Percentiles rank a stretch among this genome's conserved stretches.
phyloP scores from a whole-genome alignment of 2,888 invertebrate genomes.

The Agriopis leucophaearia region DNA sequence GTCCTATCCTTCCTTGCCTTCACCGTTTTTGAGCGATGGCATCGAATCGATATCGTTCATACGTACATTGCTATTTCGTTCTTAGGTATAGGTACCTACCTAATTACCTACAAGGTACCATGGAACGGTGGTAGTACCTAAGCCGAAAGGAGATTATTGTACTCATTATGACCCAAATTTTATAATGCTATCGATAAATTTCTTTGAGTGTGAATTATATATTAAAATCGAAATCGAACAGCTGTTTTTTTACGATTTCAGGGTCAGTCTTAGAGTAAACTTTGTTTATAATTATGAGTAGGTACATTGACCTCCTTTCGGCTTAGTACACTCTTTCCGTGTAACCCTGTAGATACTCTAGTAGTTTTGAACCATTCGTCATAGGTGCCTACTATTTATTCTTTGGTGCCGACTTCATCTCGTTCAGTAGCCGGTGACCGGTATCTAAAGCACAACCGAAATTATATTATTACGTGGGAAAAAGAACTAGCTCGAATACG shows the following conservation, averaged over 20 bases:
- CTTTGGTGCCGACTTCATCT: conserved; percentile 53
- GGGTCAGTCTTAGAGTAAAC: too few species aligned
- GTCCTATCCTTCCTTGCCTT: too few species aligned
- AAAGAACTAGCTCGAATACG: too few species aligned
- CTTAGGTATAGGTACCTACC: too few species aligned
- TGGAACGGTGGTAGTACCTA: background rate
- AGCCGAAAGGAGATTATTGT: background rate
- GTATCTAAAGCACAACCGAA: conserved; percentile 46
- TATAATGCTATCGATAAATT: background rate
- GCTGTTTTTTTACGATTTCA: background rate
- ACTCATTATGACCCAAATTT: background rate
- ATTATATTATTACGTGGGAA: background rate
- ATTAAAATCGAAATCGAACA: too few species aligned
- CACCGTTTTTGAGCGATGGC: too few species aligned
- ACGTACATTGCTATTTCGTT: too few species aligned
- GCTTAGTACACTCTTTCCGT: too few species aligned
- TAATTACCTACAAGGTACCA: background rate
- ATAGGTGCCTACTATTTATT: conserved; percentile 61
- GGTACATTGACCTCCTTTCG: background rate
- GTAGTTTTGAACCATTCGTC: conserved; percentile 42
- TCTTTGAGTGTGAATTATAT: too few species aligned
- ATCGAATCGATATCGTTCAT: too few species aligned
- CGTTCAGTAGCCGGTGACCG: conserved; percentile 62
- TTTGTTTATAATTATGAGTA: too few species aligned
- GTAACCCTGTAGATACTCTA: conserved; percentile 2